Evolutionary conservation across 2,888 invertebrate species (phyloP).

Genomic region (Leucozona laternaria): DNA sequence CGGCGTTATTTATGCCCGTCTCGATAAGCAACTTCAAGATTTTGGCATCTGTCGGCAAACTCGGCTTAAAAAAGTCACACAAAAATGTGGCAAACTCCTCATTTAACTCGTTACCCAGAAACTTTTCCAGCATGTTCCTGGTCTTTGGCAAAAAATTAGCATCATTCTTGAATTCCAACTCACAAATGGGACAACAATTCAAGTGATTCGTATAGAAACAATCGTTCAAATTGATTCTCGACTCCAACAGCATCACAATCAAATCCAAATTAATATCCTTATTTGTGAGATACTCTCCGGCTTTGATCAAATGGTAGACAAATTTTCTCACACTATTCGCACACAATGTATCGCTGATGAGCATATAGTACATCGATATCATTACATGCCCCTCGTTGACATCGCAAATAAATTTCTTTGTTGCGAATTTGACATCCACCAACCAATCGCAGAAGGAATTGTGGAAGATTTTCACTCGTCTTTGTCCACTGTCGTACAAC

Average conservation of each 20-base stretch:
- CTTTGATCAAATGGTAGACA: slow-evolving; percentile 88
- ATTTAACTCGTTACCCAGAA: slow-evolving; percentile 83
- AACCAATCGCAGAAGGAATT: slow-evolving; percentile 98
- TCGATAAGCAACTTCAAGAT: slow-evolving; percentile 90
- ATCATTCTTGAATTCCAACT: slow-evolving; percentile 82
- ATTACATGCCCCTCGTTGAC: slow-evolving; percentile 95
- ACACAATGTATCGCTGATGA: slow-evolving; percentile 88
- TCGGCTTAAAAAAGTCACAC: slow-evolving; percentile 85
- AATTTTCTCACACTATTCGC: slow-evolving; percentile 91
- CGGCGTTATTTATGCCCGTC: slow-evolving; percentile 87
- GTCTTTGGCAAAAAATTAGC: slow-evolving; percentile 82
- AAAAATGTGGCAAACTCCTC: slow-evolving; percentile 83
- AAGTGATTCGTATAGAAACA: slow-evolving; percentile 85
- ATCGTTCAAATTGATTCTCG: slow-evolving; percentile 82
- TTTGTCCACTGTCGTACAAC: slow-evolving; percentile 80
- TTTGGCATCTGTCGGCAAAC: slow-evolving; percentile 88
- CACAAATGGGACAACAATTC: slow-evolving; percentile 83
- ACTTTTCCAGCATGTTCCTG: slow-evolving; percentile 82
- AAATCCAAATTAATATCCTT: slow-evolving; percentile 82
- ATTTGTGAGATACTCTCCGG: slow-evolving; percentile 86
- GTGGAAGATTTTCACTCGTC: slow-evolving; percentile 89
- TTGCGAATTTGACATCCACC: slow-evolving; percentile 98
- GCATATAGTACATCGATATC: slow-evolving; percentile 92
- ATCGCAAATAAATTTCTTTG: slow-evolving; percentile 95
- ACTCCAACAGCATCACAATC: slow-evolving; percentile 82